phyloP scores from a whole-genome alignment of 2,888 invertebrate species.

The Calameuta idolon region DNA sequence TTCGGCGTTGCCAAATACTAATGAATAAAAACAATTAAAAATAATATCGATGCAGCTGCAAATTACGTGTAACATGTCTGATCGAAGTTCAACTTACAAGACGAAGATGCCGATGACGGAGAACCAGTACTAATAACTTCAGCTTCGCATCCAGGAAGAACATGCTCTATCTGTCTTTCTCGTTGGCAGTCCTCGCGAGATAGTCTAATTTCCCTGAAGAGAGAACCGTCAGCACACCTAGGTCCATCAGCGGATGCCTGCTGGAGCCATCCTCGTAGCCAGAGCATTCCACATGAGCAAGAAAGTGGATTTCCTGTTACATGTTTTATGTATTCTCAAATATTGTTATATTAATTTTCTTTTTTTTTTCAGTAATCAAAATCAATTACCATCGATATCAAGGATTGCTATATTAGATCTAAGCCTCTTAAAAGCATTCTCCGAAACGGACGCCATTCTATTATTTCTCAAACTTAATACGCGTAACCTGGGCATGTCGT shows the following conservation, averaged over 20 bases:
- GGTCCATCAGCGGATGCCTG: constrained; percentile 82
- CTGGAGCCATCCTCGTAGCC: constrained; percentile 86
- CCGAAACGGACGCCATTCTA: constrained; percentile 79
- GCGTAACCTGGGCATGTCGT: constrained; percentile 85
- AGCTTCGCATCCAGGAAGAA: constrained; percentile 78
- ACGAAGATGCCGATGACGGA: constrained; percentile 38
- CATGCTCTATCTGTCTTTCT: constrained; percentile 69
- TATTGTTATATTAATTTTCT: background rate
- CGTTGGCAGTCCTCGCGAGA: constrained; percentile 76
- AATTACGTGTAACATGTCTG: background rate
- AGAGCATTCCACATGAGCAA: constrained; percentile 85
- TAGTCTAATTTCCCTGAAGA: constrained; percentile 79
- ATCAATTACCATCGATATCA: constrained; percentile 81
- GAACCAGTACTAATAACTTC: constrained; percentile 69
- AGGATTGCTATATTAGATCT: constrained; percentile 85
- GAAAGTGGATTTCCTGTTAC: constrained; percentile 82
- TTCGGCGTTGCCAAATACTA: constrained; percentile 58
- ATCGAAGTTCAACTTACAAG: constrained; percentile 36
- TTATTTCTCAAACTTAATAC: constrained; percentile 84
- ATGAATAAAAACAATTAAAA: background rate
- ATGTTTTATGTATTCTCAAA: constrained; percentile 5
- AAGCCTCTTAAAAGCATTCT: constrained; percentile 80
- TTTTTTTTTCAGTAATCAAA: background rate
- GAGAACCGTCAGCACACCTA: constrained; percentile 81
- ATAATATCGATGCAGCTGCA: background rate